Conservation (phyloP, 1,140 invertebrate species). For the Drosophila teissieri region DNA sequence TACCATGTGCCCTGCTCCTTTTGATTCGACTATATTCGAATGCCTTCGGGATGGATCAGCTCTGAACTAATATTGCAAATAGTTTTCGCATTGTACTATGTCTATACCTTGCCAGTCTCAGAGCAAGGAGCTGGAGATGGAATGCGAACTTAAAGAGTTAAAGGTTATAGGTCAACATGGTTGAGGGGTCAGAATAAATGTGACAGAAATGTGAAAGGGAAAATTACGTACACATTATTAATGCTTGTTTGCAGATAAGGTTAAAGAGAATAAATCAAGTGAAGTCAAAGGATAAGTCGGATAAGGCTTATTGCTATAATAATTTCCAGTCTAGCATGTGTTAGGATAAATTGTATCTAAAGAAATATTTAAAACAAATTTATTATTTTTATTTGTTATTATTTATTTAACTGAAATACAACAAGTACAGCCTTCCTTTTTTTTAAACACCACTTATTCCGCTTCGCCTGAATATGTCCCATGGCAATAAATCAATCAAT, state of each 20-base stretch:
- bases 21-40: slow-evolving; percentile 43
- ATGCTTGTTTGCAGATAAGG: neutral
- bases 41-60: slow-evolving; percentile 42
- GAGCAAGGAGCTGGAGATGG: slow-evolving; percentile 1
- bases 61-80: slow-evolving; percentile 51
- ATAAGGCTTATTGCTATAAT: too few relatives aligned
- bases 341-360: too few relatives aligned
- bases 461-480: neutral
- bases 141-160: slow-evolving; percentile 19
- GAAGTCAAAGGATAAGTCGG: neutral
- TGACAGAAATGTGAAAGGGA: neutral
- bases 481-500: slow-evolving; percentile 47
- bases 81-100: slow-evolving; percentile 36
- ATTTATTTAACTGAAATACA: neutral
- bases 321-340: too few relatives aligned
- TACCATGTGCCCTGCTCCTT: slow-evolving; percentile 23
- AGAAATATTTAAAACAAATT: too few relatives aligned
- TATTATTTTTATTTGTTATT: neutral
- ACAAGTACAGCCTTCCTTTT: neutral
- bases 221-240: neutral
- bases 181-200: neutral
- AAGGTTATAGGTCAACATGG: slow-evolving; percentile 1
- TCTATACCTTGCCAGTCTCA: slow-evolving; percentile 8
- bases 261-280: neutral
- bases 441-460: neutral